Base-by-base conservation (phyloP, 2,797 vertebrate genomes). In the Poecilia gillii region DNA sequence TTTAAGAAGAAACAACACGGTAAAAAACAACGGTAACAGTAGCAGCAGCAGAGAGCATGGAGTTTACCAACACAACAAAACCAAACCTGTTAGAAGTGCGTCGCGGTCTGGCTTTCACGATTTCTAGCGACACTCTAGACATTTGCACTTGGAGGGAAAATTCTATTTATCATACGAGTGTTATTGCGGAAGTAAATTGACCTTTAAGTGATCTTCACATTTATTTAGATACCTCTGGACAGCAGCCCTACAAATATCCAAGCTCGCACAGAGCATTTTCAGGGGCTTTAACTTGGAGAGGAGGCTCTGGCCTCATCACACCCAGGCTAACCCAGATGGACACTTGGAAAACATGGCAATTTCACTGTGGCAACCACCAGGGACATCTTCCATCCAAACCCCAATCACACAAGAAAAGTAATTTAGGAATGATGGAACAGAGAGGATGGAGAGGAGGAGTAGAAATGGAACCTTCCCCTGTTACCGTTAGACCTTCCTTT, bases 391-490 rank as follows among this genome's bases (percentile, higher is more conserved):
- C 82, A 92, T 76, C 78, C 79, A 85, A 89, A 85, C 75, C 84
- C 88, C 91, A 95, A 95, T 96, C 95, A 94, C 92, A 95, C 93
- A 92, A 94, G 94, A 94, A 94, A 95, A 95, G 95, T 95, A 93
- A 95, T 95, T 95, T 94, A 91, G 90, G 86, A 92, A 88, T 90
- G 91, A 90, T 87, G 79, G 87, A 92, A 92, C 64, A 82, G 88
- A 86, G 78, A 76, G 78, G 77, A 85, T 90, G 85, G 84, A 74
- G 84, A 85, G 75, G 41, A 88, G 79, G 74, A 31, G 85, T 33
- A 88, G 81, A 84, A 92, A 89, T 89, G 84, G 85, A 90, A 87
- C 87, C 83, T 77, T 75, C 84, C 82, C 85, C 87, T 84, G 71
- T 79, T 83, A 75, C 81, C 89, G 84, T 73, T 77, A 72, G 68